Conservation (phyloP, 2,888 invertebrate species). For the Prionchulus punctatus region DNA sequence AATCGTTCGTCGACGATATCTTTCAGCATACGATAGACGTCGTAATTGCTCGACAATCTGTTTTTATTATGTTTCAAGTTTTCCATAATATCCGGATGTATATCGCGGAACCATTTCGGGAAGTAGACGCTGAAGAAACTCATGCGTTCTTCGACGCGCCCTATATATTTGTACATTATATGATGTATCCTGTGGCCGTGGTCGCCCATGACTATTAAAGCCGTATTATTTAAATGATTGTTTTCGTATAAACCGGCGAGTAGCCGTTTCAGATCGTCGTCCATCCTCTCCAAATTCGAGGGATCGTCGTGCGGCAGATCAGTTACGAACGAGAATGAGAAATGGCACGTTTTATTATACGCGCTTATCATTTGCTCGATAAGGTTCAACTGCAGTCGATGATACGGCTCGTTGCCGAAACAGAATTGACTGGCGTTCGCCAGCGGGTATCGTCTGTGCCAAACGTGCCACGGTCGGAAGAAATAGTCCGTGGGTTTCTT, state of each 20-base stretch:
- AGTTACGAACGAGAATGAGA: conserved; percentile 34
- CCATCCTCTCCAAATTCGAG: conserved; percentile 27
- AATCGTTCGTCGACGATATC: conserved; percentile 19
- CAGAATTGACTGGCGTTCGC: not conserved
- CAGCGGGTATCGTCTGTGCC: conserved; percentile 14
- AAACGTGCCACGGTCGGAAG: conserved; percentile 27
- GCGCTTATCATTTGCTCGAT: conserved; percentile 27
- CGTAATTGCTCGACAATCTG: conserved; percentile 35
- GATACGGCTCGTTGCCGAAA: not conserved
- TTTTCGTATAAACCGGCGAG: conserved; percentile 19
- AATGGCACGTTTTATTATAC: conserved; percentile 29
- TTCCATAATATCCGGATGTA: conserved; percentile 20
- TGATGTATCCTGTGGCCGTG: conserved; percentile 37
- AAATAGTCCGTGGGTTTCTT: conserved; percentile 33
- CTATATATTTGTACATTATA: conserved; percentile 32
- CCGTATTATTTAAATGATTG: conserved; percentile 19
- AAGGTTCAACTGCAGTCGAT: conserved; percentile 15
- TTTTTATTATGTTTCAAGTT: conserved; percentile 24
- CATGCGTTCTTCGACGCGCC: conserved; percentile 35
- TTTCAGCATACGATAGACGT: conserved; percentile 32
- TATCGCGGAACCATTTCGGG: conserved; percentile 27
- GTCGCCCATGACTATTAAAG: conserved; percentile 32
- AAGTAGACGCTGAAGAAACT: conserved; percentile 33
- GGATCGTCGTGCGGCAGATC: conserved; percentile 31
- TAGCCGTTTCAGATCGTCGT: conserved; percentile 23